phyloP scores from a whole-genome alignment of 2,888 invertebrate genomes.

The Ophion ellenae region DNA sequence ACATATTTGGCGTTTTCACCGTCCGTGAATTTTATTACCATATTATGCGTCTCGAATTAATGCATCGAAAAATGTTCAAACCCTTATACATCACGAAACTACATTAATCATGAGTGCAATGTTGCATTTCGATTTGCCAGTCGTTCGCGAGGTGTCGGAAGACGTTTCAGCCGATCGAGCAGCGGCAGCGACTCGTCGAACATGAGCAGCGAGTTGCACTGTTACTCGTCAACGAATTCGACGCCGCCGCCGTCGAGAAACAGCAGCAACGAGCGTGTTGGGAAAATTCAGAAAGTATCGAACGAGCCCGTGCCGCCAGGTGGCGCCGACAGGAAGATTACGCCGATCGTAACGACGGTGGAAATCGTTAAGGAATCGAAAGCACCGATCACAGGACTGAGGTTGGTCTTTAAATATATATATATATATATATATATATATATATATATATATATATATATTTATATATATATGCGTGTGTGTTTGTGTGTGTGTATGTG shows the following conservation, averaged over 20 bases:
- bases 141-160: slow-evolving; percentile 78
- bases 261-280: slow-evolving; percentile 80
- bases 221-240: slow-evolving; percentile 81
- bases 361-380: slow-evolving; percentile 81
- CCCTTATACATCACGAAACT: not conserved
- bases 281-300: slow-evolving; percentile 75
- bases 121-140: slow-evolving; percentile 64
- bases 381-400: slow-evolving; percentile 75
- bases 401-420: slow-evolving; percentile 74
- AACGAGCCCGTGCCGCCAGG: slow-evolving; percentile 67
- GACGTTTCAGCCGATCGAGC: slow-evolving; percentile 81
- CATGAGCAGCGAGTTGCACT: slow-evolving; percentile 81
- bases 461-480: too few species aligned
- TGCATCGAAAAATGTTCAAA: too few species aligned
- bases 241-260: slow-evolving; percentile 85
- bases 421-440: not conserved
- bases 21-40: too few species aligned
- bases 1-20: too few species aligned
- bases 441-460: not conserved
- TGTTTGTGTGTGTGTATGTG: too few species aligned
- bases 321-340: slow-evolving; percentile 79
- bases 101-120: not conserved
- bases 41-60: too few species aligned
- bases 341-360: slow-evolving; percentile 71
- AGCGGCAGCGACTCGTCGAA: slow-evolving; percentile 82